Evolutionary conservation across 30 jellyfish, hydroid and myxozoan genomes (phyloP).

Genomic region (Cassiopea andromeda): DNA sequence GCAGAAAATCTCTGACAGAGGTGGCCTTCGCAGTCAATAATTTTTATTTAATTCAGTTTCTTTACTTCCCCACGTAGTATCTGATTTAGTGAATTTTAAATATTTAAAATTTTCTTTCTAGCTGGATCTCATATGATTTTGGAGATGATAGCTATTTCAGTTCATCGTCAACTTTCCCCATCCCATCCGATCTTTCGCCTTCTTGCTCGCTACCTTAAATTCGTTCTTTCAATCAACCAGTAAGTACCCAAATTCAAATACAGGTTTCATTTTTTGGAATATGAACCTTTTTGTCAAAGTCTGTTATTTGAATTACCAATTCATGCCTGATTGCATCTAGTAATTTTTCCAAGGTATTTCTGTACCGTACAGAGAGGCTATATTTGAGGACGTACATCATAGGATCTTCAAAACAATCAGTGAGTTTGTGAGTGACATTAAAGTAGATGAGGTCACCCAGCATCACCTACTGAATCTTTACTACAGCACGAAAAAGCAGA

Average conservation of each 20-base stretch:
- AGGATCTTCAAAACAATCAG: no score
- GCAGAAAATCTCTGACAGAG: no score
- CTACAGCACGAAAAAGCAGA: no score
- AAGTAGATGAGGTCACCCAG: no score
- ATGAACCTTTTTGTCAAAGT: no score
- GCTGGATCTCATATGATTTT: conserved; percentile 84
- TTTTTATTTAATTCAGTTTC: not conserved
- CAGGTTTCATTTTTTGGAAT: not conserved
- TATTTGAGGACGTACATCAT: no score
- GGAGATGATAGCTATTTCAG: conserved; percentile 84
- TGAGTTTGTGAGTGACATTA: no score
- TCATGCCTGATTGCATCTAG: no score
- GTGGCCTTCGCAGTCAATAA: not conserved
- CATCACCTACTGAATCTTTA: no score
- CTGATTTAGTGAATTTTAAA: not conserved
- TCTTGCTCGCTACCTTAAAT: conserved; percentile 87
- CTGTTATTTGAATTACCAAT: no score
- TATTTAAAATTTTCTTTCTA: not conserved
- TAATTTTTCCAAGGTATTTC: no score
- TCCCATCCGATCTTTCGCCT: conserved; percentile 96
- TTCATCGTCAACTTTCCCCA: conserved; percentile 97
- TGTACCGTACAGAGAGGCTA: no score
- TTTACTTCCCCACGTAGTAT: not conserved
- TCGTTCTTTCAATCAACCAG: conserved; percentile 88
- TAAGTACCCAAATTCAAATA: conserved; percentile 20